Conservation (phyloP, 2,113 vertebrate species). For the Etheostoma spectabile region DNA sequence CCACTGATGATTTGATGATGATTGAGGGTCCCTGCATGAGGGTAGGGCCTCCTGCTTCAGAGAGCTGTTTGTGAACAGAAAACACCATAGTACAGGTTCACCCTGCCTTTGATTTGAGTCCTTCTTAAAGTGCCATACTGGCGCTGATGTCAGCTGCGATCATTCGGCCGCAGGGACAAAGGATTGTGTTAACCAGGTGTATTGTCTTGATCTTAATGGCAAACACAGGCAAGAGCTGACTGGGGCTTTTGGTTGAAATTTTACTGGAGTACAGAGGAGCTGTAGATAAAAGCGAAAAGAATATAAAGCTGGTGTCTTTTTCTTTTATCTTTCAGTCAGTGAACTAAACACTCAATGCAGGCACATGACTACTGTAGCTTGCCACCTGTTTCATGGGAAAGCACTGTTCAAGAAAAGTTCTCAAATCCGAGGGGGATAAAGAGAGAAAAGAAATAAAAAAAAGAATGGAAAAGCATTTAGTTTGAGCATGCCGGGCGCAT, state of each 20-base stretch:
- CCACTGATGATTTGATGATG: constrained; percentile 67
- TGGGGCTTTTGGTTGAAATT: constrained; percentile 49
- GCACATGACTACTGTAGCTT: constrained; percentile 13
- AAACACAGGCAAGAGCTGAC: constrained; percentile 53
- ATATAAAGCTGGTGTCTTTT: constrained; percentile 20
- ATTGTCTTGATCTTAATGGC: constrained; percentile 56
- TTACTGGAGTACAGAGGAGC: constrained; percentile 50
- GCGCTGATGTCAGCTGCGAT: constrained; percentile 70
- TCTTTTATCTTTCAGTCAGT: constrained; percentile 18
- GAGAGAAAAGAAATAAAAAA: constrained; percentile 58
- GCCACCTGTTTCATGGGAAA: constrained; percentile 68
- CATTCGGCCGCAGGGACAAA: constrained; percentile 56
- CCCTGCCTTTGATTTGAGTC: constrained; percentile 64
- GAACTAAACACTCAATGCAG: constrained; percentile 35
- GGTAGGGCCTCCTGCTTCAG: constrained; percentile 72
- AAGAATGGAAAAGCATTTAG: constrained; percentile 68
- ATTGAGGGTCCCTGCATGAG: constrained; percentile 68
- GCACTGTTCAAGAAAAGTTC: constrained; percentile 58
- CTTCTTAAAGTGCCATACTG: constrained; percentile 55
- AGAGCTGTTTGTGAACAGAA: constrained; percentile 55
- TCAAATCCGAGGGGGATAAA: constrained; percentile 57
- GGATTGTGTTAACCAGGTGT: constrained; percentile 58
- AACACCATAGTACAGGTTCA: constrained; percentile 58
- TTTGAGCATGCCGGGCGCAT: constrained; percentile 67
- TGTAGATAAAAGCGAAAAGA: constrained; percentile 46